Percentiles rank a stretch among this genome's conserved stretches.
These are phyloP conservation scores for Drymodes brunneopygia DNA, from an alignment of 2,113 vertebrate species.

Conservation along the genomic window DNA sequence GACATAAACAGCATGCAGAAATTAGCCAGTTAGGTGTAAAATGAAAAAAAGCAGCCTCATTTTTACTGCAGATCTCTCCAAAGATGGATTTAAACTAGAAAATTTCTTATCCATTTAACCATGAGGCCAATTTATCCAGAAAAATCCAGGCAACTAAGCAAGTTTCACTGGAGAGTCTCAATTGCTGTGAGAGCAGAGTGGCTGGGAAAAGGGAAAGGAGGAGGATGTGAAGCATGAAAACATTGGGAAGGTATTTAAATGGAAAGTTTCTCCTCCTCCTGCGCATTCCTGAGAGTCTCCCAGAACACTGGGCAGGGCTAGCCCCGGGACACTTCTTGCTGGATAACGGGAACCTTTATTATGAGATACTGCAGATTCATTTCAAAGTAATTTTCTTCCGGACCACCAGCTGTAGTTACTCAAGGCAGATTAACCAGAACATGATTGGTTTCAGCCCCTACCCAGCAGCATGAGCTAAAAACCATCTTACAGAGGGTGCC, in stretches of 20 bases:
- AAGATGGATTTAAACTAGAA: not conserved
- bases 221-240: not conserved
- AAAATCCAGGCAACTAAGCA: not conserved
- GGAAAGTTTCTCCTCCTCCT: constrained; percentile 29
- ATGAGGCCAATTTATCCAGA: not conserved
- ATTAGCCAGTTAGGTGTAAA: not conserved
- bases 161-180: not conserved
- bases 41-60: not conserved
- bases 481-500: constrained; percentile 8
- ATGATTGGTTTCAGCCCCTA: constrained; percentile 20
- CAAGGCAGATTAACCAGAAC: constrained; percentile 59
- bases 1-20: not conserved
- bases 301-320: not conserved
- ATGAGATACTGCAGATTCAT: constrained; percentile 44
- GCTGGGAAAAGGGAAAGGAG: not conserved
- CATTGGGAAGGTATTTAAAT: not conserved
- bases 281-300: constrained; percentile 39
- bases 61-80: not conserved
- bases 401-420: constrained; percentile 55
- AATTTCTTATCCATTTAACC: not conserved
- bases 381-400: constrained; percentile 62
- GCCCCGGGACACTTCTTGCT: not conserved
- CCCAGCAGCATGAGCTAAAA: constrained; percentile 26
- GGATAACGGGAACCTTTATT: constrained; percentile 34
- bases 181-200: not conserved